Percentiles rank a stretch among this genome's conserved stretches.
phyloP scores from a whole-genome alignment of 2,888 invertebrate species.

The Phengaris alcon region DNA sequence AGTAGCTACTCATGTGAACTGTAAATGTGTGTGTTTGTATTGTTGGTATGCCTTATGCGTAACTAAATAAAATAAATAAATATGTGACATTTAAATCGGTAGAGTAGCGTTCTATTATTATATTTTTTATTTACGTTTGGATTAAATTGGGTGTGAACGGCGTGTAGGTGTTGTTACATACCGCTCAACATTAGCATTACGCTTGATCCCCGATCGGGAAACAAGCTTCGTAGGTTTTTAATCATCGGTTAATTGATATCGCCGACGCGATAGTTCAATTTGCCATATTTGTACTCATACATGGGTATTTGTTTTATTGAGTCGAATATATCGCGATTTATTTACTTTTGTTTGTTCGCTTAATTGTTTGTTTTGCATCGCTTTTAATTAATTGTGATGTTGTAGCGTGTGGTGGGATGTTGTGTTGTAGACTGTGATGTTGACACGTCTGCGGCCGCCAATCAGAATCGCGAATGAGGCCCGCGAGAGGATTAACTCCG shows the following conservation, averaged over 20 bases:
- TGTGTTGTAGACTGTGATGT: not conserved
- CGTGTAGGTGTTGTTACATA: too few relatives aligned
- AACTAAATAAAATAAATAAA: too few relatives aligned
- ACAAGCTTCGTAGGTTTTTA: not conserved
- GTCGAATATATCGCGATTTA: not conserved
- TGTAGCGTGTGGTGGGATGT: not conserved
- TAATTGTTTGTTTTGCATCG: conserved; percentile 14
- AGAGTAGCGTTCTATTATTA: too few relatives aligned
- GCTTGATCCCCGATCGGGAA: not conserved
- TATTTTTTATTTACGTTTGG: too few relatives aligned
- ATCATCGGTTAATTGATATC: not conserved
- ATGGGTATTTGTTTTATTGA: conserved; percentile 2
- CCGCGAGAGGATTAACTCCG: conserved; percentile 20
- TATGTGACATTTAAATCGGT: too few relatives aligned
- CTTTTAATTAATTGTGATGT: not conserved
- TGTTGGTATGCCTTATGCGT: too few relatives aligned
- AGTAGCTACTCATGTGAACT: too few relatives aligned
- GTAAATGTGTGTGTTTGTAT: too few relatives aligned
- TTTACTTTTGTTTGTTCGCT: too few relatives aligned
- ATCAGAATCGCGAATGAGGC: conserved; percentile 15
- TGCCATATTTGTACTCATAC: not conserved
- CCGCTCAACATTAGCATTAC: too few relatives aligned
- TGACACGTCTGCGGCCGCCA: conserved; percentile 20
- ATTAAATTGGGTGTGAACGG: too few relatives aligned
- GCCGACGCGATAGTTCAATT: not conserved